Conservation (phyloP, 2,113 vertebrate genomes). For the Nettapus auritus region DNA sequence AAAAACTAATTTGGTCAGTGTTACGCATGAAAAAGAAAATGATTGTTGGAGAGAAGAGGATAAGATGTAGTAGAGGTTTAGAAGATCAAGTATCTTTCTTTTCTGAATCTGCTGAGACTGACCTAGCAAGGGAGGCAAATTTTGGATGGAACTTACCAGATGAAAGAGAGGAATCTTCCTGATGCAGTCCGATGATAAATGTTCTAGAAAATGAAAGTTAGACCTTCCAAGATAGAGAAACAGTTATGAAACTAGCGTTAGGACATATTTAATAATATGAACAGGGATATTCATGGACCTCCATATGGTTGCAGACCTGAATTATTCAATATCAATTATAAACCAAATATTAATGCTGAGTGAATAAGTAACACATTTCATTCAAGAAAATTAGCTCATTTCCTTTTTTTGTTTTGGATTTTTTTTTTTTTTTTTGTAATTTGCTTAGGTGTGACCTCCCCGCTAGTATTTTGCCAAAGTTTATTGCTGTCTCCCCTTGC, state of each 20-base stretch:
- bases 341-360: background rate
- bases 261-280: background rate
- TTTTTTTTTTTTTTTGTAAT: background rate
- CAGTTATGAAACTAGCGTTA: background rate
- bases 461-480: background rate
- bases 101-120: background rate
- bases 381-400: background rate
- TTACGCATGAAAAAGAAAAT: background rate
- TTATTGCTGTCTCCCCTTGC: background rate
- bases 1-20: background rate
- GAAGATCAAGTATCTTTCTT: background rate
- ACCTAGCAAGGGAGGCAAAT: background rate
- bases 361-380: constrained; percentile 9
- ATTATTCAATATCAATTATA: constrained; percentile 35
- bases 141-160: background rate
- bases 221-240: background rate
- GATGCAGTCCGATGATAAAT: background rate
- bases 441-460: background rate
- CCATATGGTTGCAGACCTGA: background rate
- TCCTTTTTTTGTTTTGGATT: background rate
- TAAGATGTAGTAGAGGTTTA: background rate
- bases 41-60: background rate
- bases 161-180: background rate
- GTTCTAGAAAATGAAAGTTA: background rate
- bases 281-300: background rate